Evolutionary conservation across 2,888 invertebrate species (phyloP).

Genomic region (Athripsodes cinereus): DNA sequence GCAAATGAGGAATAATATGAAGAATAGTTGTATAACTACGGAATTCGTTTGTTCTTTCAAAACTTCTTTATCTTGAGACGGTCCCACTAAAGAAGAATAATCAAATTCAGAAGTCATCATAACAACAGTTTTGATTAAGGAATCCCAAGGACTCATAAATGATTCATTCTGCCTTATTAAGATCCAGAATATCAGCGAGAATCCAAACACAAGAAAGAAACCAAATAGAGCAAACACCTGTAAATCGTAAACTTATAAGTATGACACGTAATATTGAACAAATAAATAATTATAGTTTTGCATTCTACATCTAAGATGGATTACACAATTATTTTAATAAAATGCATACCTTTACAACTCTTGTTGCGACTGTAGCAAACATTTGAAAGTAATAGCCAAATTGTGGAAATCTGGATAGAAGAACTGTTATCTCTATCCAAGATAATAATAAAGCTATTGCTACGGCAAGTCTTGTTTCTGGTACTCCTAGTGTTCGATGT

Average conservation of each 20-base stretch:
- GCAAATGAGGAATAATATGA: constrained; percentile 48
- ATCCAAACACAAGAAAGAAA: constrained; percentile 48
- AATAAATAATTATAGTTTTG: too few relatives aligned
- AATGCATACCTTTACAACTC: constrained; percentile 46
- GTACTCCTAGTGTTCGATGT: constrained; percentile 29
- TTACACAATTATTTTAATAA: too few relatives aligned
- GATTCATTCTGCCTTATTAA: constrained; percentile 47
- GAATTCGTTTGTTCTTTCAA: constrained; percentile 33
- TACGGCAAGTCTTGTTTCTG: constrained; percentile 43
- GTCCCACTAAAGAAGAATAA: constrained; percentile 45
- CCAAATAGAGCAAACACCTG: constrained; percentile 44
- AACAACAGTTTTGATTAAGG: constrained; percentile 51
- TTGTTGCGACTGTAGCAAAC: constrained; percentile 54
- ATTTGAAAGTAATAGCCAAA: constrained; percentile 56
- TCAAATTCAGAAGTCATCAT: constrained; percentile 60
- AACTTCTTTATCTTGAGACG: constrained; percentile 32
- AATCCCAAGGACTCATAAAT: constrained; percentile 48
- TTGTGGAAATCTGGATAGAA: constrained; percentile 51
- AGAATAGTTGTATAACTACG: constrained; percentile 45
- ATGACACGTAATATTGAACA: too few relatives aligned
- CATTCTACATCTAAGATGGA: too few relatives aligned
- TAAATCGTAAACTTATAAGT: too few relatives aligned
- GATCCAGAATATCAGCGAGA: constrained; percentile 52
- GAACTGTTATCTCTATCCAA: constrained; percentile 53
- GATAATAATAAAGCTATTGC: constrained; percentile 48